These are phyloP conservation scores for Protobothrops flavoviridis DNA, from an alignment of 2,113 vertebrate genomes.

Conservation along the genomic window DNA sequence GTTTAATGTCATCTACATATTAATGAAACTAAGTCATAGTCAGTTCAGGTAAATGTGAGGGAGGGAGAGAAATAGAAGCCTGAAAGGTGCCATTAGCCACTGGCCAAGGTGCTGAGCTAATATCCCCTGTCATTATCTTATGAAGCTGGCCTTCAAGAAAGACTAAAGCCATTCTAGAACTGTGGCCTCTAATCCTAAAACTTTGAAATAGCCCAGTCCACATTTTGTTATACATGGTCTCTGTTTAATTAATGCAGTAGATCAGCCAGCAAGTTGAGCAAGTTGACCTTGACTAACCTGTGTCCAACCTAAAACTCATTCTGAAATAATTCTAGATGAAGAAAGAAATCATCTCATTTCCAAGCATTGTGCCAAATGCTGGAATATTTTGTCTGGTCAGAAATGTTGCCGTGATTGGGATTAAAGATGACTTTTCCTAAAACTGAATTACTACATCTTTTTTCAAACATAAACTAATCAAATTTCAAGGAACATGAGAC, in stretches of 20 bases:
- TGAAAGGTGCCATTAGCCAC: neutral
- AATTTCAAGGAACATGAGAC: neutral
- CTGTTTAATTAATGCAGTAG: neutral
- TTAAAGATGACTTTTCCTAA: neutral
- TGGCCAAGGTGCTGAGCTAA: neutral
- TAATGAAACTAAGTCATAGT: neutral
- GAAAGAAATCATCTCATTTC: neutral
- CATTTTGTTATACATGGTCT: neutral
- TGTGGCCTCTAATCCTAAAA: neutral
- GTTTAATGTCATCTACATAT: neutral
- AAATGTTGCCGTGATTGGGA: neutral
- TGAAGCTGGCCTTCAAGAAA: neutral
- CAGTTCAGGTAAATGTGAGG: neutral
- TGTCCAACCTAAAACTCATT: neutral
- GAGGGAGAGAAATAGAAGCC: neutral
- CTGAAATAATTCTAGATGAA: neutral
- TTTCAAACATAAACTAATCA: neutral
- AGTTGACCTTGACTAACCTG: neutral
- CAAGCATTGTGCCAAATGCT: neutral
- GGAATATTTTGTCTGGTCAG: neutral
- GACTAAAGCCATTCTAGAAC: neutral
- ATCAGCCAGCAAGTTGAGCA: neutral
- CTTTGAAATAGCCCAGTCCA: neutral
- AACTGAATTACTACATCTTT: neutral
- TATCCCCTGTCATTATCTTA: neutral